A percentile compares a stretch with the other conserved stretches of the same genome.
Conservation (phyloP, 2,113 vertebrate genomes). For the Myrmophylax atrothorax region DNA sequence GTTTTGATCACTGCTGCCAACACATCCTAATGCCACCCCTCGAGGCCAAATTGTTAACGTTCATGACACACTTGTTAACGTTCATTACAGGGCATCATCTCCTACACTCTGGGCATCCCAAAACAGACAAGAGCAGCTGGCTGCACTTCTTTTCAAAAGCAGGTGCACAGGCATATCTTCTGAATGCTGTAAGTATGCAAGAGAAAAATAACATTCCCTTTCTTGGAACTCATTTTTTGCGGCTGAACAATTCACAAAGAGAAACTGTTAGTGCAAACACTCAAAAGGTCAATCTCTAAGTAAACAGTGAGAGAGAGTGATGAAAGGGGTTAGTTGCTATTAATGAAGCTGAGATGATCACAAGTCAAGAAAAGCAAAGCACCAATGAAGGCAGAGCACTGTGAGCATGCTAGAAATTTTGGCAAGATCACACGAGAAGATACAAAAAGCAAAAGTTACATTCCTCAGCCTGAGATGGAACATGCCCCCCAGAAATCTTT, state of each 20-base stretch:
- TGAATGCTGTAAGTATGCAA: not conserved
- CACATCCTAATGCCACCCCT: not conserved
- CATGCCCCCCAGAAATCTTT: not conserved
- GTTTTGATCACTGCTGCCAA: not conserved
- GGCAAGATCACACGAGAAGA: not conserved
- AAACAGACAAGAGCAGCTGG: not conserved
- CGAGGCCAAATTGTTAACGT: not conserved
- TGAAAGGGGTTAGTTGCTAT: constrained; percentile 56
- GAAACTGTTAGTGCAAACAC: constrained; percentile 52
- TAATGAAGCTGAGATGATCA: constrained; percentile 50
- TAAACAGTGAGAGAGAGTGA: constrained; percentile 35
- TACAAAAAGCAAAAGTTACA: not conserved
- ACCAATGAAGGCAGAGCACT: not conserved
- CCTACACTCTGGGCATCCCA: not conserved
- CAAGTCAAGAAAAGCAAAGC: constrained; percentile 47
- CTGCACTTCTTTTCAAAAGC: not conserved
- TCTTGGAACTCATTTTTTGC: constrained; percentile 44
- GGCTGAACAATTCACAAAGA: constrained; percentile 49
- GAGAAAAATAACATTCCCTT: constrained; percentile 60
- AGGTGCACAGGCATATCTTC: not conserved
- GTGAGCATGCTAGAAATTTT: not conserved
- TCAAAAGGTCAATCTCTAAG: constrained; percentile 61
- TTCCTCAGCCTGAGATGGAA: not conserved
- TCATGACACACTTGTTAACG: not conserved
- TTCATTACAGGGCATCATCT: not conserved